phyloP scores from a whole-genome alignment of 2,888 invertebrate genomes.

The Scaptomyza reducta region DNA sequence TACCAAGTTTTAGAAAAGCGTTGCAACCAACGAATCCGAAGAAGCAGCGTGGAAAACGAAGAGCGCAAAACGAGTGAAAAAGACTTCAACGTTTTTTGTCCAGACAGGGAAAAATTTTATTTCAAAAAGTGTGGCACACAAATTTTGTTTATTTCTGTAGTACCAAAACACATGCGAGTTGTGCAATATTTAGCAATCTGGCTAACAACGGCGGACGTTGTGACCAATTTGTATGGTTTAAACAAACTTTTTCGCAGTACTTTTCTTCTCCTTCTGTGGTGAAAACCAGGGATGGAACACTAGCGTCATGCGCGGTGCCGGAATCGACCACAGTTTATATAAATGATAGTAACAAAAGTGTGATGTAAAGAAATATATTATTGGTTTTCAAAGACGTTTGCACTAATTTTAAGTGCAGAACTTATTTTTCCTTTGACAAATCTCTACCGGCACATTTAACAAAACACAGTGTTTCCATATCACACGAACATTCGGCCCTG shows the following conservation, averaged over 20 bases:
- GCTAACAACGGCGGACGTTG: constrained; percentile 60
- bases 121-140: constrained; percentile 28
- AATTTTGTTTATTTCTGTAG: constrained; percentile 23
- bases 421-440: constrained; percentile 8
- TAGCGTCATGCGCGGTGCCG: constrained; percentile 65
- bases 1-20: constrained; percentile 67
- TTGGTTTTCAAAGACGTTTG: constrained; percentile 7
- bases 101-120: constrained; percentile 45
- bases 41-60: constrained; percentile 71
- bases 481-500: constrained; percentile 37
- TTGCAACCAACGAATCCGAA: constrained; percentile 53
- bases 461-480: constrained; percentile 49
- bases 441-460: constrained; percentile 49
- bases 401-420: constrained; percentile 4
- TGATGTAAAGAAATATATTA: neutral
- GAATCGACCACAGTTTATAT: constrained; percentile 34
- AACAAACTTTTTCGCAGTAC: constrained; percentile 68
- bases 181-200: constrained; percentile 40
- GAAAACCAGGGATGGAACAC: constrained; percentile 56
- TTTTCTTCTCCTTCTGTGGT: constrained; percentile 66
- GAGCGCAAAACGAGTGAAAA: constrained; percentile 77
- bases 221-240: constrained; percentile 63
- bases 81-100: constrained; percentile 66
- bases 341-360: constrained; percentile 13
- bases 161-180: constrained; percentile 40